Evolutionary conservation across 1,140 invertebrate species (phyloP).

Genomic region (Leptinotarsa lineolata): DNA sequence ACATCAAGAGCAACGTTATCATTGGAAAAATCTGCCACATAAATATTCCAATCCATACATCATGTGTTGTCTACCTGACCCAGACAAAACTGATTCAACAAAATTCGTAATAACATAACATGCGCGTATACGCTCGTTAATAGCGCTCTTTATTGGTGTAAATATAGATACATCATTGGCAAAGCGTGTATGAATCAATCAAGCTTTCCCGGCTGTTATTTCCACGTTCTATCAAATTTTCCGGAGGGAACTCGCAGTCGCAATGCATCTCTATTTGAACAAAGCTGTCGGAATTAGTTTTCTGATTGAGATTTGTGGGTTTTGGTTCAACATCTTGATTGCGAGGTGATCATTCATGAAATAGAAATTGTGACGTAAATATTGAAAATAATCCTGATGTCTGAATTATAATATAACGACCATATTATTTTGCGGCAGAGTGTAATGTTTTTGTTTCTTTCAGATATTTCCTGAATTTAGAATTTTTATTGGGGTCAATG

Average conservation of each 20-base stretch:
- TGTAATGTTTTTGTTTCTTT: too few species aligned
- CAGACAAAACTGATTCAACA: not conserved
- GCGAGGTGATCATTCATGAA: too few species aligned
- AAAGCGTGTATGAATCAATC: not conserved
- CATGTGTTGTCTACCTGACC: not conserved
- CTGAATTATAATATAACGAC: too few species aligned
- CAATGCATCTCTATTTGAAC: not conserved
- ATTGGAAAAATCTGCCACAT: too few species aligned
- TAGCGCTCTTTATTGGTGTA: constrained; percentile 2
- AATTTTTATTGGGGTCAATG: too few species aligned
- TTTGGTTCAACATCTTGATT: too few species aligned
- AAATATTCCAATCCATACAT: not conserved
- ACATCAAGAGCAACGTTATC: too few species aligned
- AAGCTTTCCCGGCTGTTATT: not conserved
- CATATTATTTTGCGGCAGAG: too few species aligned
- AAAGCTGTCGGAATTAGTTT: not conserved
- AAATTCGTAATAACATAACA: not conserved
- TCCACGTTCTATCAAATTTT: not conserved
- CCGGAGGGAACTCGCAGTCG: not conserved
- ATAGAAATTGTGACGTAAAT: too few species aligned
- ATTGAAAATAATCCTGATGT: too few species aligned
- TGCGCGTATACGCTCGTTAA: not conserved
- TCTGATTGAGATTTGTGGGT: not conserved
- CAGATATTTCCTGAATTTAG: too few species aligned
- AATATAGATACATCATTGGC: constrained; percentile 6